Conservation (phyloP, 2,888 invertebrate species). For the Bombyx huttoni region DNA sequence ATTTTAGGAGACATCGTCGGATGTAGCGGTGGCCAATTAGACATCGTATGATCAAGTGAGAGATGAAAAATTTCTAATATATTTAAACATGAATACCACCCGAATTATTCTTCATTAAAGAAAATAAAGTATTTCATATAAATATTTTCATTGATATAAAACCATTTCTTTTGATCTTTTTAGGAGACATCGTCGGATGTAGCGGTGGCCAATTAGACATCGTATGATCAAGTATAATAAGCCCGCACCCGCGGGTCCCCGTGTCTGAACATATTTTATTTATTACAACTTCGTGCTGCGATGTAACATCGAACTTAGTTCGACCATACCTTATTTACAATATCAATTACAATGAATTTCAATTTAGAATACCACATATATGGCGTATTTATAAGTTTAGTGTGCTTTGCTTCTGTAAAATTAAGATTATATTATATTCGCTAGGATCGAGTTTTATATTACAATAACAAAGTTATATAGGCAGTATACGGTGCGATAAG, state of each 20-base stretch:
- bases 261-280: conserved; percentile 52
- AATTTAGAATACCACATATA: conserved; percentile 51
- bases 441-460: conserved; percentile 63
- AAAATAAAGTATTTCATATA: too few relatives aligned
- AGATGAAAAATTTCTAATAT: too few relatives aligned
- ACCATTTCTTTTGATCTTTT: conserved; percentile 12
- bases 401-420: conserved; percentile 70
- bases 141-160: too few relatives aligned
- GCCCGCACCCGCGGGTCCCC: conserved; percentile 15
- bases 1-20: conserved; percentile 38
- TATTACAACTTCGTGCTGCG: conserved; percentile 54
- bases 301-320: conserved; percentile 64
- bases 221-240: conserved; percentile 3
- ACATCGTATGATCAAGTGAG: conserved; percentile 5
- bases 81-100: too few relatives aligned
- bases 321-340: conserved; percentile 37
- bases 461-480: conserved; percentile 69
- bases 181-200: conserved; percentile 47
- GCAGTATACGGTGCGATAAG: conserved; percentile 72
- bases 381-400: conserved; percentile 53
- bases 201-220: conserved; percentile 40
- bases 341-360: conserved; percentile 48
- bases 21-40: conserved; percentile 47
- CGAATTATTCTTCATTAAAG: too few relatives aligned
- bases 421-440: conserved; percentile 68